Base-by-base conservation (phyloP, 1,140 invertebrate genomes). In the Nautilus pompilius region DNA sequence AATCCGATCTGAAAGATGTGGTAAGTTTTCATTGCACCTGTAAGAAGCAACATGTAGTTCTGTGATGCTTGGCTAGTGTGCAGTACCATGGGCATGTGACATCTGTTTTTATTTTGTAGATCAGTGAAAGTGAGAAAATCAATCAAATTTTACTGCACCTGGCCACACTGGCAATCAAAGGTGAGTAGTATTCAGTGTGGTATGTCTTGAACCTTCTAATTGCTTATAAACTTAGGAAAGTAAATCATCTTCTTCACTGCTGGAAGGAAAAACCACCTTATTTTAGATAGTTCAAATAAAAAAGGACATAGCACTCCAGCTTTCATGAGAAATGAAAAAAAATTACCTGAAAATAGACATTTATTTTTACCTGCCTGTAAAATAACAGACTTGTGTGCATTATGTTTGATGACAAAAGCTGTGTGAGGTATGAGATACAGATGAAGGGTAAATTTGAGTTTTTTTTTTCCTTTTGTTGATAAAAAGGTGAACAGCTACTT, bases 381-480 rank as follows among this genome's bases (percentile, higher is more conserved):
- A n/a, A n/a, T n/a, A n/a, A n/a, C n/a, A n/a, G n/a, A n/a, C n/a
- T n/a, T n/a, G n/a, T n/a, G n/a, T n/a, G n/a, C n/a, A n/a, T n/a
- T n/a, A n/a, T n/a, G n/a, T n/a, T n/a, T n/a, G n/a, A n/a, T n/a
- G n/a, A n/a, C n/a, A n/a, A n/a, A n/a, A n/a, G n/a, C n/a, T n/a
- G n/a, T n/a, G n/a, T n/a, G n/a, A n/a, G n/a, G n/a, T n/a, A n/a
- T n/a, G n/a, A n/a, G 45, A 46, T 58, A 34, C 17, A 61, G 56
- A 46, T 48, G 26, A 29, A 32, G 59, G 61, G 58, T 62, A 65
- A 46, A 49, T 61, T 60, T 36, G 6, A 60, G 36, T 36, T n/a
- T 59, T 17, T 46, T 10, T 59, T n/a, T 46, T 57, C 6, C 13
- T n/a, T 30, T 15, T 17, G 17, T 20, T 54, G 41, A 29, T 4